phyloP scores from a whole-genome alignment of 2,797 vertebrate species.

The Pangasius mekongensis region DNA sequence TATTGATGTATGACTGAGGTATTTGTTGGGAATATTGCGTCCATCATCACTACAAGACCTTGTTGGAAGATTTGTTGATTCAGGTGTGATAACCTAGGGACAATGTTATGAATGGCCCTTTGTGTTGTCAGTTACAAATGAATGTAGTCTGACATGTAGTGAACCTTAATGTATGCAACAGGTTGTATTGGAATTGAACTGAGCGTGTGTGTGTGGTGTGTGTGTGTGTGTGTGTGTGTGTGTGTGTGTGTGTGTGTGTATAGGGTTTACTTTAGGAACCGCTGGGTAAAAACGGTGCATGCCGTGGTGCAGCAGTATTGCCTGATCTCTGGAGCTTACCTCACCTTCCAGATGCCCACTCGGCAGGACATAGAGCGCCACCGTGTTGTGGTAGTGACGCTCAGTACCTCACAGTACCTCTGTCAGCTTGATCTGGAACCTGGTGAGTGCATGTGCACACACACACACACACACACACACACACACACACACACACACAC shows the following conservation, averaged over 20 bases:
- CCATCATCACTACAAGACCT: background rate
- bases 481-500: background rate
- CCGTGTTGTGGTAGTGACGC: constrained; percentile 93
- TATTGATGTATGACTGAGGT: background rate
- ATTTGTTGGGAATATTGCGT: background rate
- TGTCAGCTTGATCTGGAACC: constrained; percentile 97
- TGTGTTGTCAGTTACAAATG: background rate
- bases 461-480: background rate
- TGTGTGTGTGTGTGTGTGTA: constrained; percentile 17
- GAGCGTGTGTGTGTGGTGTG: constrained; percentile 7
- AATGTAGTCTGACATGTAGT: background rate
- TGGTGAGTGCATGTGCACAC: constrained; percentile 73
- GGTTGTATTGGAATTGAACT: background rate
- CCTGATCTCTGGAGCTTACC: constrained; percentile 93
- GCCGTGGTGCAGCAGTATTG: constrained; percentile 99
- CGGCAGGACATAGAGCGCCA: constrained; percentile 95
- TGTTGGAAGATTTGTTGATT: background rate
- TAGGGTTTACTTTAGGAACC: constrained; percentile 99
- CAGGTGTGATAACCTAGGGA: background rate
- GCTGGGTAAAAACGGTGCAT: constrained; percentile 99
- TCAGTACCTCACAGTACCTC: constrained; percentile 98
- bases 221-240: constrained; percentile 11
- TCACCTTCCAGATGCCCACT: constrained; percentile 98
- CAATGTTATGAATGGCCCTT: background rate
- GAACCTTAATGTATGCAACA: background rate